These are phyloP conservation scores for Thyatira batis DNA, from an alignment of 2,888 invertebrate genomes.

Conservation along the genomic window DNA sequence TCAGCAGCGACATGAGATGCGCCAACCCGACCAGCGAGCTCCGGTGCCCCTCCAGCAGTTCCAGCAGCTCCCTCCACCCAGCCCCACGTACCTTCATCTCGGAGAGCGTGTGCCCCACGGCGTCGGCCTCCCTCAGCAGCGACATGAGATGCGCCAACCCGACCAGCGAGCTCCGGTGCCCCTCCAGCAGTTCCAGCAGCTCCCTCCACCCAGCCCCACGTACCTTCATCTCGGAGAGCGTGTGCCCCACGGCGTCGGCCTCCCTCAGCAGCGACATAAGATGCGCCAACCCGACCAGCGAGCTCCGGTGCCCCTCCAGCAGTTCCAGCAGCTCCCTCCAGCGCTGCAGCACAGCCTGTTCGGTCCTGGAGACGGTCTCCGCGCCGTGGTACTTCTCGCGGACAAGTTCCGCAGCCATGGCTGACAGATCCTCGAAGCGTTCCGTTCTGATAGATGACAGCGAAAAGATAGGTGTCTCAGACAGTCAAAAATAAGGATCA, in stretches of 20 bases:
- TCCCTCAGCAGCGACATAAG: constrained; percentile 95
- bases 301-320: constrained; percentile 90
- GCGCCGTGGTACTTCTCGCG: constrained; percentile 95
- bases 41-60: too few relatives aligned
- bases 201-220: constrained; percentile 92
- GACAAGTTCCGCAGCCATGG: constrained; percentile 96
- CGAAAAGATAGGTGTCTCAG: too few relatives aligned
- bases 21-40: too few relatives aligned
- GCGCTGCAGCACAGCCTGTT: constrained; percentile 90
- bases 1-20: too few relatives aligned
- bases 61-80: too few relatives aligned
- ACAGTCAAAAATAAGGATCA: not conserved
- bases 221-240: constrained; percentile 92
- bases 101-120: too few relatives aligned
- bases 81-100: too few relatives aligned
- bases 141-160: too few relatives aligned
- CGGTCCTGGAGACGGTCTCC: constrained; percentile 87
- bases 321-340: constrained; percentile 94
- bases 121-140: too few relatives aligned
- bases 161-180: constrained; percentile 88
- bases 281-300: constrained; percentile 89
- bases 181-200: constrained; percentile 91
- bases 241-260: constrained; percentile 93
- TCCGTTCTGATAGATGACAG: constrained; percentile 93
- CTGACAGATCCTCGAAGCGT: constrained; percentile 95